Conservation (phyloP, 2,797 vertebrate genomes). For the Tapera naevia region DNA sequence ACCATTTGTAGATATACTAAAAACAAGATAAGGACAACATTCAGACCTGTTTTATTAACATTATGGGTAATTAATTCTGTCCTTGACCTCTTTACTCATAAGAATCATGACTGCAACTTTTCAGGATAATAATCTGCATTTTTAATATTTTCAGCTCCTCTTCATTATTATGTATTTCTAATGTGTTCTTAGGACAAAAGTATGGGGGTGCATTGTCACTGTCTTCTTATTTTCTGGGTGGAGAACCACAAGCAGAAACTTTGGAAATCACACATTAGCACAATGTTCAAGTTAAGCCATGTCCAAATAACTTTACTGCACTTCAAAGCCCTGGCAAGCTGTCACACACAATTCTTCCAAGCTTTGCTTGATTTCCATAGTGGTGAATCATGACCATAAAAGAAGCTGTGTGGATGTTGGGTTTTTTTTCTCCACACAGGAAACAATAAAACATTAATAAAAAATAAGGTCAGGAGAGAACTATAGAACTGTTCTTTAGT, state of each 20-base stretch:
- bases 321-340: slow-evolving; percentile 59
- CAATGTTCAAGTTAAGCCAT: not conserved
- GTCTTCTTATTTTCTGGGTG: not conserved
- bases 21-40: not conserved
- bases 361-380: slow-evolving; percentile 17
- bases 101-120: not conserved
- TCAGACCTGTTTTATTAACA: not conserved
- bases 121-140: not conserved
- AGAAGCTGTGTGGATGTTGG: slow-evolving; percentile 8
- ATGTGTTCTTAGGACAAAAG: not conserved
- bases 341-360: not conserved
- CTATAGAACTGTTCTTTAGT: not conserved
- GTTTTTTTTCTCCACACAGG: not conserved
- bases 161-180: not conserved
- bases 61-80: not conserved
- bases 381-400: slow-evolving; percentile 60
- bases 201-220: not conserved
- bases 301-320: slow-evolving; percentile 25
- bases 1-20: not conserved
- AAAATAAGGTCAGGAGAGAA: slow-evolving; percentile 10
- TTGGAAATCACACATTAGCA: slow-evolving; percentile 55
- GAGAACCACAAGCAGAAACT: slow-evolving; percentile 24
- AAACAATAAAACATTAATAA: slow-evolving; percentile 46
- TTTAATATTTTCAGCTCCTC: not conserved
- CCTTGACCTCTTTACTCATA: not conserved